Percentiles rank a stretch among this genome's conserved stretches.
Evolutionary conservation across 1,140 invertebrate species (phyloP).

Genomic region (Phymorhynchus buccinoides): DNA sequence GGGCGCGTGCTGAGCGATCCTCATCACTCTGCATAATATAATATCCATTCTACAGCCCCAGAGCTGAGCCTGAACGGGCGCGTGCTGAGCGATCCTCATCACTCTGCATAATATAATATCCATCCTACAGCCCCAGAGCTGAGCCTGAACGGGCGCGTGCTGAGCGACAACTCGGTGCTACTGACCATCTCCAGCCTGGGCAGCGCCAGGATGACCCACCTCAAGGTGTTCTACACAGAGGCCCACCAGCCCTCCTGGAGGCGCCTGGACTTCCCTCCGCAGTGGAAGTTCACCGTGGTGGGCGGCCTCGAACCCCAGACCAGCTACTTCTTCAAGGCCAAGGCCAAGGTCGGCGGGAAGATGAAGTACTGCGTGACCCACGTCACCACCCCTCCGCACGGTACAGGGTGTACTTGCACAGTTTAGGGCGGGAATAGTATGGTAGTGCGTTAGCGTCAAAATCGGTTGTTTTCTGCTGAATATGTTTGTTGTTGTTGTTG

Average conservation of each 20-base stretch:
- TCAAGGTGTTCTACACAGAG: constrained; percentile 35
- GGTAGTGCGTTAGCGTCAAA: background rate
- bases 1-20: too few species aligned
- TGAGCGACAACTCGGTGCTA: constrained; percentile 33
- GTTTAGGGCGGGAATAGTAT: background rate
- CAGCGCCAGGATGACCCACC: background rate
- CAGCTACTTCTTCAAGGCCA: constrained; percentile 33
- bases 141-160: constrained; percentile 26
- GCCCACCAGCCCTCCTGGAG: constrained; percentile 24
- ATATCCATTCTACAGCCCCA: too few species aligned
- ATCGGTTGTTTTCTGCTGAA: background rate
- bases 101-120: too few species aligned
- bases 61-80: constrained; percentile 33
- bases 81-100: constrained; percentile 24
- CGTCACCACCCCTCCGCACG: constrained; percentile 2
- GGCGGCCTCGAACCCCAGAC: constrained; percentile 28
- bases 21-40: too few species aligned
- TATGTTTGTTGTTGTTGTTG: background rate
- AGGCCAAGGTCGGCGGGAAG: constrained; percentile 29
- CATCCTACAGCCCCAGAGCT: constrained; percentile 11
- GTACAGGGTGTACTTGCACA: background rate
- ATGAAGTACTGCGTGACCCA: constrained; percentile 31
- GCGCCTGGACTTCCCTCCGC: constrained; percentile 20
- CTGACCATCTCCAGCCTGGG: constrained; percentile 24
- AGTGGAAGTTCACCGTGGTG: constrained; percentile 32